Evolutionary conservation across 2,888 invertebrate species (phyloP).

Genomic region (Augiades crinisus): DNA sequence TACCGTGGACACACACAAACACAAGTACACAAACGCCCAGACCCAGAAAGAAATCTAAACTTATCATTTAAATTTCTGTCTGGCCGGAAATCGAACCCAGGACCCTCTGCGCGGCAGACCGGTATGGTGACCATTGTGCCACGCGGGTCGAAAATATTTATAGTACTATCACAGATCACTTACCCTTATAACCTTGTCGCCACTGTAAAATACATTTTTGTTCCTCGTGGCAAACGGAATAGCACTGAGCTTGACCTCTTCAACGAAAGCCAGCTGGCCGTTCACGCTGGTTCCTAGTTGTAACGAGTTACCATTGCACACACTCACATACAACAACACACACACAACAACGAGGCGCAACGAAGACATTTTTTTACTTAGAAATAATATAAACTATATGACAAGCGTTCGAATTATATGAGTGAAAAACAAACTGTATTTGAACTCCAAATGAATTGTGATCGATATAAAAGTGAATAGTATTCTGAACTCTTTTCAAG

Average conservation of each 20-base stretch:
- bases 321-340: constrained; percentile 33
- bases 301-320: constrained; percentile 37
- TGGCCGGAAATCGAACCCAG: too few relatives aligned
- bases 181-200: constrained; percentile 56
- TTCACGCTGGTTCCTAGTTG: constrained; percentile 51
- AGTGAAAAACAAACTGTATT: constrained; percentile 7
- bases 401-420: neutral
- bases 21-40: too few relatives aligned
- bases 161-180: constrained; percentile 17
- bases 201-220: constrained; percentile 63
- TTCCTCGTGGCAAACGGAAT: constrained; percentile 51
- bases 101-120: too few relatives aligned
- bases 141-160: too few relatives aligned
- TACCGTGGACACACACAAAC: too few relatives aligned
- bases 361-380: constrained; percentile 33
- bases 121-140: too few relatives aligned
- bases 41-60: too few relatives aligned
- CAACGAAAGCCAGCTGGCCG: constrained; percentile 45
- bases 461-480: neutral
- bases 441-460: neutral
- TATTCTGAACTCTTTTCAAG: too few relatives aligned
- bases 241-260: constrained; percentile 51
- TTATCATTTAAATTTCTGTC: too few relatives aligned
- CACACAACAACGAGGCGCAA: constrained; percentile 5
- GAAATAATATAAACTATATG: neutral